These are phyloP conservation scores for Heliocidaris erythrogramma DNA, from an alignment of 35 echinoderm and acorn worm genomes.

Conservation along the genomic window DNA sequence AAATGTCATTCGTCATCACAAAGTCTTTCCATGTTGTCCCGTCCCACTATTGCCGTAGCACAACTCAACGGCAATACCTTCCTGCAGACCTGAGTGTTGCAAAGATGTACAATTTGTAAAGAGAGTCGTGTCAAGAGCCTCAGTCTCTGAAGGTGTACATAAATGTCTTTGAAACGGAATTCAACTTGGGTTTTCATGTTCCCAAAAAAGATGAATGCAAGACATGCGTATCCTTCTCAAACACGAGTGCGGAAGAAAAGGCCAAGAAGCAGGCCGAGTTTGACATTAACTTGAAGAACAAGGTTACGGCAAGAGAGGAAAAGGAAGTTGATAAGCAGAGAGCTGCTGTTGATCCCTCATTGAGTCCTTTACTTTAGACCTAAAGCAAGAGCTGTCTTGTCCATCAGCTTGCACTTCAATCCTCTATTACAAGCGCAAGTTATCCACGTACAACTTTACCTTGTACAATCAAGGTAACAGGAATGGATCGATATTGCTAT, in stretches of 20 bases:
- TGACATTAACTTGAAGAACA: constrained; percentile 24
- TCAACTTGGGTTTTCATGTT: constrained; percentile 48
- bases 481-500: neutral
- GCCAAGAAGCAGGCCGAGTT: neutral
- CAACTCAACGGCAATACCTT: too few relatives aligned
- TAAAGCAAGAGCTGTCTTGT: constrained; percentile 24
- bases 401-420: constrained; percentile 15
- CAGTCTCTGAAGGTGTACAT: constrained; percentile 12
- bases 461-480: constrained; percentile 30
- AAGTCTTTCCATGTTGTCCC: too few relatives aligned
- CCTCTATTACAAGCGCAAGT: constrained; percentile 46
- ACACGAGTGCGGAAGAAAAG: neutral
- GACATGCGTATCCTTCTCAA: constrained; percentile 36
- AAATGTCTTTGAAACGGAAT: constrained; percentile 40
- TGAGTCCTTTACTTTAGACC: constrained; percentile 46
- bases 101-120: too few relatives aligned
- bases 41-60: too few relatives aligned
- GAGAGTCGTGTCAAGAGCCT: neutral
- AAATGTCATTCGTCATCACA: too few relatives aligned
- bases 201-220: constrained; percentile 59
- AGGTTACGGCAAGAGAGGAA: constrained; percentile 40
- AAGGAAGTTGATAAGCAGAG: constrained; percentile 33
- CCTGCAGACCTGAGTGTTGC: too few relatives aligned
- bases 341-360: constrained; percentile 24
- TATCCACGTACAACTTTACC: constrained; percentile 35